Conservation (phyloP, 2,797 vertebrate genomes). For the Anas bernieri region DNA sequence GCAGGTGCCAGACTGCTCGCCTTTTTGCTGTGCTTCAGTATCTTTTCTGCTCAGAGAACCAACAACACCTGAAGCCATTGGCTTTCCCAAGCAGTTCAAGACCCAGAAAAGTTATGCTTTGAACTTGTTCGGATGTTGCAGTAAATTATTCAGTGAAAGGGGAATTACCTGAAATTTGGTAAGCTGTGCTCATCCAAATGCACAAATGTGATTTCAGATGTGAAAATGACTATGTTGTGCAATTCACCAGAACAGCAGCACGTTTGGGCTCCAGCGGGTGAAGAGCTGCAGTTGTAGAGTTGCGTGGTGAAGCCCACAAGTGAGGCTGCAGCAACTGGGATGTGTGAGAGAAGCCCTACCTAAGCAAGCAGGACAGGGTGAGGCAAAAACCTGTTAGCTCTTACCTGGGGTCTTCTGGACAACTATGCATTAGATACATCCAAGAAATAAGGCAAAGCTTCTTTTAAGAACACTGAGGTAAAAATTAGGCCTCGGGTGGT, state of each 20-base stretch:
- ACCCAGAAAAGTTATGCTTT: background rate
- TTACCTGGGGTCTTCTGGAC: background rate
- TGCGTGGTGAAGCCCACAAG: background rate
- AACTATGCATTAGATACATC: accelerated
- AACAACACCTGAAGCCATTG: background rate
- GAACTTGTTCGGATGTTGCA: background rate
- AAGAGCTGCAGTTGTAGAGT: accelerated
- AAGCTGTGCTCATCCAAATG: background rate
- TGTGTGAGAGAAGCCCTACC: background rate
- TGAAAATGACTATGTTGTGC: background rate
- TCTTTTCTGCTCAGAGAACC: background rate
- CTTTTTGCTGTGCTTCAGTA: background rate
- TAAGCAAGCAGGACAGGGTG: background rate
- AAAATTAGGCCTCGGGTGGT: constrained; percentile 50
- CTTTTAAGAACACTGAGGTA: background rate
- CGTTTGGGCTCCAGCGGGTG: background rate
- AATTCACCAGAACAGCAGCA: accelerated
- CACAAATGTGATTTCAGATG: background rate
- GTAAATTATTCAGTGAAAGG: accelerated
- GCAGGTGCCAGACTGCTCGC: background rate
- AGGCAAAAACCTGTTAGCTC: background rate
- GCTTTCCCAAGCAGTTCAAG: background rate
- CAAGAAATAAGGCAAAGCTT: background rate
- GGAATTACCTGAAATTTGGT: background rate
- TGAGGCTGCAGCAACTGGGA: background rate